Evolutionary conservation across 2,888 invertebrate species (phyloP), one percentile per base, ranked within the genome.

Genomic region (Machimus rusticus): DNA sequence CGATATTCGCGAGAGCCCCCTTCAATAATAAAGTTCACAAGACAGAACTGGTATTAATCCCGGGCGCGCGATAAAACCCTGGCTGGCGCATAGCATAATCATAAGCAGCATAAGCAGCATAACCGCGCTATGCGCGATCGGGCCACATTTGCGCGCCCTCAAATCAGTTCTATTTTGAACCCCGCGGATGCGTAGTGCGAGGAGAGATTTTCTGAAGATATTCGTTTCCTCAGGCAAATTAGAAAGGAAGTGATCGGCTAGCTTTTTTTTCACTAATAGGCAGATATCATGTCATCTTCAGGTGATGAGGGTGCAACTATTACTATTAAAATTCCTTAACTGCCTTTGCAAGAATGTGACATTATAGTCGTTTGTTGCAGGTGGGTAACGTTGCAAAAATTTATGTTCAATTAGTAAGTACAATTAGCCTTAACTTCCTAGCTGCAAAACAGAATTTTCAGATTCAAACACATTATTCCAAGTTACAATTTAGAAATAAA

Each of bases 11-110:
- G 51, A 46, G 74, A 34, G 39, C 23, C 79, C 28, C 66, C 19
- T 74, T 28, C 86, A 86, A 37, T 66, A 74, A 34, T 34, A 86
- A 84, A 86, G 74, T 86, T 86, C 86, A 86, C 76, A 82, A 66
- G 82, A 8, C 57, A 82, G n/a, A 82, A 82, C 57, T 82, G 82
- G 37, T 57, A 82, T 31, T 51, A 51, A 51, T 51, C 51, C 51
- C 51, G n/a, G 51, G 51, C 51, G 51, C 51, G 51, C 51, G 51
- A 51, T 51, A 19, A 51, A 51, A 1, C 51, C 51, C 51, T 51
- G 51, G 6, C 51, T 51, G 51, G 51, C n/a, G 51, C 51, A 51
- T 51, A 51, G 51, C 19, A 51, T 51, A 51, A 51, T 2, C n/a
- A 46, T 46, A 14, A 46, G 9, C 39, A 39, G 34, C 34, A 28